Percentiles rank a stretch among this genome's conserved stretches.
These are phyloP conservation scores for Dicycla oo DNA, from an alignment of 2,888 invertebrate species.

Conservation along the genomic window DNA sequence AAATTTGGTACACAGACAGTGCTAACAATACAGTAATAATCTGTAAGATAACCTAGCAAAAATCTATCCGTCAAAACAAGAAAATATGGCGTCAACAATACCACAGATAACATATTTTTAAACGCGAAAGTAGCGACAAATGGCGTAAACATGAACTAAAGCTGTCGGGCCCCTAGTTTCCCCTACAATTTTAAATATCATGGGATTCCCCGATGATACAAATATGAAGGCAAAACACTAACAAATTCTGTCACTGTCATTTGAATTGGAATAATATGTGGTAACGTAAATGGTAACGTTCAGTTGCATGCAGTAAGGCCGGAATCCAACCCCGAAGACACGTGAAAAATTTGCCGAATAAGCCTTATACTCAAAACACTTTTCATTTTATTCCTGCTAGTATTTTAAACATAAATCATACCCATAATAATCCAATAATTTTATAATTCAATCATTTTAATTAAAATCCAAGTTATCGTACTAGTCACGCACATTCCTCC, in stretches of 20 bases:
- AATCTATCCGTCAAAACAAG: too few relatives aligned
- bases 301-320: background rate
- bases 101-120: too few relatives aligned
- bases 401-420: background rate
- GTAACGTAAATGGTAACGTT: background rate
- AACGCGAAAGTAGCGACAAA: too few relatives aligned
- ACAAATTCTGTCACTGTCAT: background rate
- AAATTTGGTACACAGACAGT: too few relatives aligned
- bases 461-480: constrained; percentile 23
- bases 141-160: too few relatives aligned
- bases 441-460: background rate
- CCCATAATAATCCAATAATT: background rate
- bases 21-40: too few relatives aligned
- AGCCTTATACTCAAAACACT: background rate
- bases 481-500: constrained; percentile 41
- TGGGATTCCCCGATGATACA: background rate
- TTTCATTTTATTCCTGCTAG: background rate
- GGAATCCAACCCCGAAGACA: background rate
- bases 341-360: background rate
- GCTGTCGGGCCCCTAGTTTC: too few relatives aligned
- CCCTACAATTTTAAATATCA: background rate
- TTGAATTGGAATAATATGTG: background rate
- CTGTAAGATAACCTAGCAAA: too few relatives aligned
- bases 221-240: background rate
- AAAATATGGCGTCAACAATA: too few relatives aligned